A percentile compares a stretch with the other conserved stretches of the same genome.
These are phyloP conservation scores for Machimus atricapillus DNA, from an alignment of 2,888 invertebrate species.

Conservation along the genomic window DNA sequence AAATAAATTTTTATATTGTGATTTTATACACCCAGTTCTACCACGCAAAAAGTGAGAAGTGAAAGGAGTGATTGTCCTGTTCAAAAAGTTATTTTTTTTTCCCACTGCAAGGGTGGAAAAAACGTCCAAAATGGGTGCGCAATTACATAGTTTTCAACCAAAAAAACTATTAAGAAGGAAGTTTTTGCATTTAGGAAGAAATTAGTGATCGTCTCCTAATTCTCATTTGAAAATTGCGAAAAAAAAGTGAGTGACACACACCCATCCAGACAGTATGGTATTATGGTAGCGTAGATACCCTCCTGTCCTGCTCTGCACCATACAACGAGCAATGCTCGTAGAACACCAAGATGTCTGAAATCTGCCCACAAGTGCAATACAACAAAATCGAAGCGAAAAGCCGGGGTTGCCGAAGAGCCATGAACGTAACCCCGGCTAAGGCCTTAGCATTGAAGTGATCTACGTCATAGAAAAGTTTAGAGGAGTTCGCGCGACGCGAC, in stretches of 20 bases:
- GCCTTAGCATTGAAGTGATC: conserved; percentile 57
- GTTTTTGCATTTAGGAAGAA: neutral
- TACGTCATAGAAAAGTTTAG: conserved; percentile 43
- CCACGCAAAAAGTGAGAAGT: neutral
- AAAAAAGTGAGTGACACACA: conserved; percentile 31
- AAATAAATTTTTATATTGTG: neutral
- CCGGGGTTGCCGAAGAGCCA: conserved; percentile 49
- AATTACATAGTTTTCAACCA: neutral
- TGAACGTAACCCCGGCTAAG: conserved; percentile 61
- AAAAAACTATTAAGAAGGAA: neutral
- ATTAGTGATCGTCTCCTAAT: neutral
- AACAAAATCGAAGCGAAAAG: conserved; percentile 39
- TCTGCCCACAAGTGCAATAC: conserved; percentile 15
- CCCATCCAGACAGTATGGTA: neutral
- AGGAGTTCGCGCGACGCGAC: conserved; percentile 41
- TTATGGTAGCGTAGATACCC: neutral
- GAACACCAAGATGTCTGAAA: conserved; percentile 20
- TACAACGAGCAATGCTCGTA: neutral
- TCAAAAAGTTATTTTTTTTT: neutral
- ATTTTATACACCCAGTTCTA: neutral
- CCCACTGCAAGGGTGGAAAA: neutral
- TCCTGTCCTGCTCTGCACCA: neutral
- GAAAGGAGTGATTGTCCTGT: neutral
- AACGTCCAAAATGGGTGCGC: neutral
- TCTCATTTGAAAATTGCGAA: neutral